Percentiles rank a stretch among this genome's conserved stretches.
These are phyloP conservation scores for Catostylus mosaicus DNA, from an alignment of 30 jellyfish, hydroid and myxozoan species.

Conservation along the genomic window DNA sequence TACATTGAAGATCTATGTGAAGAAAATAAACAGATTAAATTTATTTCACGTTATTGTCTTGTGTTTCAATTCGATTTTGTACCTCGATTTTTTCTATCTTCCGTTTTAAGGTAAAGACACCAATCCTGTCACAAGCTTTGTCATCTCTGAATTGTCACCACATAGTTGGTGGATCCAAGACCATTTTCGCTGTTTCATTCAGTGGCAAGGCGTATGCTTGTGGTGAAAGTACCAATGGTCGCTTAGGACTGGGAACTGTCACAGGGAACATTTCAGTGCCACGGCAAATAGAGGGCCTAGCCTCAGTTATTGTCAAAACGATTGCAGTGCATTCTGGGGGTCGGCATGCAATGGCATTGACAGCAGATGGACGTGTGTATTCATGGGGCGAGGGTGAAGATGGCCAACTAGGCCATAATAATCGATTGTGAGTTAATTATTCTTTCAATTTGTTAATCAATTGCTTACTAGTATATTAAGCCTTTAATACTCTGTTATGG, in stretches of 20 bases:
- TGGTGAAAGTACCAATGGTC: constrained; percentile 81
- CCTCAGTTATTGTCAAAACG: constrained; percentile 58
- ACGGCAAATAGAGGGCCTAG: constrained; percentile 73
- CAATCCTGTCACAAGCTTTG: constrained; percentile 67
- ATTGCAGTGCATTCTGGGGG: constrained; percentile 97
- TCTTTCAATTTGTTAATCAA: neutral
- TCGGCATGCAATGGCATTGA: constrained; percentile 82
- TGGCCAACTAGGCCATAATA: constrained; percentile 92
- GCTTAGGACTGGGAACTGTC: constrained; percentile 83
- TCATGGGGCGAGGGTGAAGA: constrained; percentile 97
- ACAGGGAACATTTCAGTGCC: constrained; percentile 77
- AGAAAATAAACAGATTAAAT: no score
- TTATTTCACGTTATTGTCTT: no score
- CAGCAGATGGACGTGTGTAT: constrained; percentile 73
- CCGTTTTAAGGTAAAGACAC: constrained; percentile 64
- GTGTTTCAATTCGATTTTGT: no score
- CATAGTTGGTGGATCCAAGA: constrained; percentile 88
- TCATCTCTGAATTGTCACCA: constrained; percentile 71
- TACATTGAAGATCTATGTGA: no score
- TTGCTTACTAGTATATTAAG: no score
- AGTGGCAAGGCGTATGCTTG: constrained; percentile 89
- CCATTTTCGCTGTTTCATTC: constrained; percentile 77
- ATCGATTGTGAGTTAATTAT: constrained; percentile 46
- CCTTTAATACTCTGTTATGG: no score
- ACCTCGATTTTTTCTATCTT: no score